Evolutionary conservation across 23 tunicate genomes (phyloP), one percentile per base, ranked within the genome.

Genomic region (Phallusia fumigata): DNA sequence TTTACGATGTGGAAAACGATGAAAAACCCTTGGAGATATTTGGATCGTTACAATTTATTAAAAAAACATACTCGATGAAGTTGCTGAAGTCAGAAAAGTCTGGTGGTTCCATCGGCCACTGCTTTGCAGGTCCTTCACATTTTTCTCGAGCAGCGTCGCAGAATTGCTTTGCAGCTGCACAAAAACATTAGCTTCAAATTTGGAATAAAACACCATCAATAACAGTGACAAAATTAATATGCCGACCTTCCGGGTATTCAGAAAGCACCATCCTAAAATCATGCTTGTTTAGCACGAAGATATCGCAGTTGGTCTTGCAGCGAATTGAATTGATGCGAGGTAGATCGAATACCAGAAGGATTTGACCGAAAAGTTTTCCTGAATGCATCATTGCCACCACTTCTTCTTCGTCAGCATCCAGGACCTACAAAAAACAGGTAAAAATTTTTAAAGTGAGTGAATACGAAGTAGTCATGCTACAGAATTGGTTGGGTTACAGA

Each of bases 301-400:
- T 79, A 79, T 86, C 95, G 52, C 98, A 94, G 52, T 94, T 89
- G 53, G 98, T 86, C 75, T 78, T 79, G 83, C 98, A 94, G 31
- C 86, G 75, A 33, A 94, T 79, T 0, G 98, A 85, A 53, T 94
- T 83, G 79, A 87, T 85, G 6, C 98, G 75, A 10, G 98, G 98
- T 3, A 94, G 76, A 75, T 94, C 88, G 76, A 75, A 94, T 18
- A 94, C 83, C 36, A 94, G 82, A 49, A 86, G 82, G 28, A 81
- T 52, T 64, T 89, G 90, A 44, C 98, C 98, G 73, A 94, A 94
- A 3, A 86, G 72, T 65, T 94, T 89, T 3, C 98, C 98, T 19
- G 85, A 73, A 31, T 86, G 84, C 76, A 94, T 73, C 65, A 86
- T 34, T 8, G 90, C 95, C 19, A 94, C 77, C 8, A 87, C 90